phyloP scores from a whole-genome alignment of 2,888 invertebrate species.

The Torymus aiolomorphi region DNA sequence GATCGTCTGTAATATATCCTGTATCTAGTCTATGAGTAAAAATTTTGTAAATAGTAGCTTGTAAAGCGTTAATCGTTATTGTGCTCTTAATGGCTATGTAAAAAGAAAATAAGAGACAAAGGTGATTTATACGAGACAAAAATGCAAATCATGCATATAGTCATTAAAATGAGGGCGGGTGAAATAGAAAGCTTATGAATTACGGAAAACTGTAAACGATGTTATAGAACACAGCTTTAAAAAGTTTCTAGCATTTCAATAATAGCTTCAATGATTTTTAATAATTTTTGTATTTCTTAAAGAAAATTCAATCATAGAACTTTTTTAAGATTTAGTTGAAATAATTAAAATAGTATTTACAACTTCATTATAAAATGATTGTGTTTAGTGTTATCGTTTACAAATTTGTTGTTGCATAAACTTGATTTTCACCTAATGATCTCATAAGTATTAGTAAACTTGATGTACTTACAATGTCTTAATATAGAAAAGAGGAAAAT shows the following conservation, averaged over 20 bases:
- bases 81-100: constrained; percentile 53
- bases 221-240: background rate
- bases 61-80: constrained; percentile 57
- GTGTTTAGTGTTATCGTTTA: background rate
- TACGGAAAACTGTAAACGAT: constrained; percentile 29
- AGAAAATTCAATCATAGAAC: background rate
- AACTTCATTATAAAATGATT: background rate
- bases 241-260: background rate
- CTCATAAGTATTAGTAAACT: constrained; percentile 30
- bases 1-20: constrained; percentile 50
- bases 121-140: constrained; percentile 42
- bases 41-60: constrained; percentile 56
- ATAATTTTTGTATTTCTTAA: background rate
- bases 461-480: constrained; percentile 41
- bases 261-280: background rate
- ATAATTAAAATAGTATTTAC: background rate
- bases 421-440: constrained; percentile 23
- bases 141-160: constrained; percentile 28
- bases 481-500: constrained; percentile 5
- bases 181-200: constrained; percentile 30
- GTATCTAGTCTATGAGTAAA: constrained; percentile 46
- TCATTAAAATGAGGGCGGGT: constrained; percentile 17
- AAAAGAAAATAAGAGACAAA: constrained; percentile 37
- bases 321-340: background rate
- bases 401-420: constrained; percentile 16